Conservation (phyloP, 2,797 vertebrate species). For the Gastrophryne carolinensis region DNA sequence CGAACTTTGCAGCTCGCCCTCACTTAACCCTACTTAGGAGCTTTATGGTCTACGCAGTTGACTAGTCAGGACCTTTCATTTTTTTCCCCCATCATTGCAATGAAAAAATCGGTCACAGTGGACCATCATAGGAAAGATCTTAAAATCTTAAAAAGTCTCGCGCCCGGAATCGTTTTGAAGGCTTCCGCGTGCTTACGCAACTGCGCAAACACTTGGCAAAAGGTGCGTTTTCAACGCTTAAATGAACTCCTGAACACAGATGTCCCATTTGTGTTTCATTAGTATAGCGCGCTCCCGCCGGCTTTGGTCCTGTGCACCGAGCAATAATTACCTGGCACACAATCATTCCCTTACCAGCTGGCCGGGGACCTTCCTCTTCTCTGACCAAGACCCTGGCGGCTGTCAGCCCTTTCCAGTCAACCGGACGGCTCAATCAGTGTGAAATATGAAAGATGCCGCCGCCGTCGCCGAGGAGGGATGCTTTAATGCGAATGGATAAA, state of each 20-base stretch:
- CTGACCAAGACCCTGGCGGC: slow-evolving; percentile 71
- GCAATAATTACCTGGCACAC: slow-evolving; percentile 79
- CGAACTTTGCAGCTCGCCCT: too few species aligned
- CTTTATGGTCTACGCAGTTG: too few species aligned
- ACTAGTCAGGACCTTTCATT: too few species aligned
- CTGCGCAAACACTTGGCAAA: slow-evolving; percentile 63
- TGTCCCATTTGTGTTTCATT: slow-evolving; percentile 80
- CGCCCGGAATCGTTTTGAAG: slow-evolving; percentile 26
- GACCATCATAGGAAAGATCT: too few species aligned
- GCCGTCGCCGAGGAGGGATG: fast-evolving
- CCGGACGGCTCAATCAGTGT: slow-evolving; percentile 69
- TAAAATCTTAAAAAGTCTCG: too few species aligned
- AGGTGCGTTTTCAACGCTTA: slow-evolving; percentile 63
- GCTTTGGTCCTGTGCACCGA: slow-evolving; percentile 72
- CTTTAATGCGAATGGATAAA: neutral
- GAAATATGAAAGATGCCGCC: slow-evolving; percentile 50
- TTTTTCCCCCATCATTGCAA: too few species aligned
- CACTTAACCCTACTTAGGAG: too few species aligned
- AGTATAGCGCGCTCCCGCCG: slow-evolving; percentile 69
- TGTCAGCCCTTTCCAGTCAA: slow-evolving; percentile 76
- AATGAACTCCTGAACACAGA: slow-evolving; percentile 75
- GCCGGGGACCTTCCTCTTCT: slow-evolving; percentile 72
- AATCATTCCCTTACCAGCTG: slow-evolving; percentile 74
- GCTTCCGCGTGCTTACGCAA: slow-evolving; percentile 18
- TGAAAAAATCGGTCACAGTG: too few species aligned